These are phyloP conservation scores for Tenebrio molitor DNA, from an alignment of 1,140 invertebrate species.

Conservation along the genomic window DNA sequence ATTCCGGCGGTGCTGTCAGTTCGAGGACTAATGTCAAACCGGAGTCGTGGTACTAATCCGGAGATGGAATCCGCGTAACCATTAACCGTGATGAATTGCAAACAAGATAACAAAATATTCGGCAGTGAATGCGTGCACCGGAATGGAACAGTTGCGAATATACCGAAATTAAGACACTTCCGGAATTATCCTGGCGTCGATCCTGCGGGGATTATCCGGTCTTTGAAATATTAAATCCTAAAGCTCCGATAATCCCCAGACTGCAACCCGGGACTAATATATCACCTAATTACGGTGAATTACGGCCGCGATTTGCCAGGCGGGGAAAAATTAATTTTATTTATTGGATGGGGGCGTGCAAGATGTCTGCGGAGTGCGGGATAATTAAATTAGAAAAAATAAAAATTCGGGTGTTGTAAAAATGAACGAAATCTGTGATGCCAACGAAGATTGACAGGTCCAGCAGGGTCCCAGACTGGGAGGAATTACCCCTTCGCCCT, in stretches of 20 bases:
- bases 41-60: too few relatives aligned
- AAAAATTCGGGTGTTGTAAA: too few relatives aligned
- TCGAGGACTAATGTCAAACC: too few relatives aligned
- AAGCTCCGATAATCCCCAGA: not conserved
- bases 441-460: too few relatives aligned
- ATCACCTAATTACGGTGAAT: not conserved
- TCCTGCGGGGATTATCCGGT: not conserved
- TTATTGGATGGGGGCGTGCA: too few relatives aligned
- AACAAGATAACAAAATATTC: conserved; percentile 3
- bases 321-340: not conserved
- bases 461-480: too few relatives aligned
- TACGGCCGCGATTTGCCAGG: not conserved
- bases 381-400: too few relatives aligned
- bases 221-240: conserved; percentile 4
- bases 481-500: too few relatives aligned
- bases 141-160: not conserved
- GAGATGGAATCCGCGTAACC: not conserved
- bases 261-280: not conserved
- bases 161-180: too few relatives aligned
- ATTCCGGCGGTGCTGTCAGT: too few relatives aligned
- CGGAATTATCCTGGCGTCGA: not conserved
- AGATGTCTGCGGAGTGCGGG: too few relatives aligned
- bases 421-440: too few relatives aligned
- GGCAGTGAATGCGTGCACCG: not conserved
- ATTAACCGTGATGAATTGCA: conserved; percentile 1